Base-by-base conservation (phyloP, 2,888 invertebrate genomes). In the Furcula furcula region DNA sequence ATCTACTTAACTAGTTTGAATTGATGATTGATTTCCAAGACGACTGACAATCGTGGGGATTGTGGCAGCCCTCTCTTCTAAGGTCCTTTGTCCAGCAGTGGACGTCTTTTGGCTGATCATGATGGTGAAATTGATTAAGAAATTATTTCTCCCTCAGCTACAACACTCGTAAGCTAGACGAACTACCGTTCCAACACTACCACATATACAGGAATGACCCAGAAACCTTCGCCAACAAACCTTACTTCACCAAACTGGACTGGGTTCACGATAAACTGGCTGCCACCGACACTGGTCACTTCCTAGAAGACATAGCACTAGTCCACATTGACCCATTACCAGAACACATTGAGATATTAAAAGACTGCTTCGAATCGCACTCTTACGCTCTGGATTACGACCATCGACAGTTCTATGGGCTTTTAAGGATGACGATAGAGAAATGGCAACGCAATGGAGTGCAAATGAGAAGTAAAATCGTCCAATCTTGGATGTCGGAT, bases 211-310 rank as follows among this genome's bases (percentile, higher is more conserved):
- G 78, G 50, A 84, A 91, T 51, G 78, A 90, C 26, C 84, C 88
- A 1, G 73, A 87, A 56, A 80, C 91, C 56, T 91, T 93, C 51
- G 91, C 94, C 36, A 90, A 90, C 49, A 92, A 92, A 31, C 89
- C 90, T 10, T 95, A 93, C 69, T 91, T 96, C 67, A 93, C 93
- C 33, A 93, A 95, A 66, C 88, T 93, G 16, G 91, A 92, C 52
- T 97, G 96, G 95, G 90, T 96, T 21, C 92, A 92, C 58, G 93
- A 94, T 56, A 96, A 96, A 77, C 83, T 96, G 0, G 93, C 94
- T 29, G 94, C 94, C 4, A 93, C 94, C 0, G 93, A 94, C 57
- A 92, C 94, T 47, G 92, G 92, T 45, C 93, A 94, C 74, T 90
- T 95, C 28, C 85, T 96, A 26, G 94, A 95, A 76, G 96, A 96